phyloP scores from a whole-genome alignment of 2,797 vertebrate genomes.

The Hipposideros larvatus region DNA sequence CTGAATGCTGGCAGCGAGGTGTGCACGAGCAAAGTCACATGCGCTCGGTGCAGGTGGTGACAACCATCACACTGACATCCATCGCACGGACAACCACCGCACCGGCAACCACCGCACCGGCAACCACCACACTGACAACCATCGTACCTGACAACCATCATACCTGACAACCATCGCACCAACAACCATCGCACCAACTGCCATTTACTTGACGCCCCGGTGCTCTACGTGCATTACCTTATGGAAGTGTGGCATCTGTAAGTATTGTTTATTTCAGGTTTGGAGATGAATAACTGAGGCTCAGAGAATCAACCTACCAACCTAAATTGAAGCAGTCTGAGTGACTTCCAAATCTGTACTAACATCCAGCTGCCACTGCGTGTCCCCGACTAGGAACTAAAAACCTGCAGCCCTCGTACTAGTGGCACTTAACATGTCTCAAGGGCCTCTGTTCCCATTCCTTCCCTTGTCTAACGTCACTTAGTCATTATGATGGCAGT shows the following conservation, averaged over 20 bases:
- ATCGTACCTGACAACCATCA: too few species aligned
- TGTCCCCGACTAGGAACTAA: neutral
- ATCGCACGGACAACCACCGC: too few species aligned
- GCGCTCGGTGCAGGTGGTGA: neutral
- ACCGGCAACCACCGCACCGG: too few species aligned
- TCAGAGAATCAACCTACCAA: neutral
- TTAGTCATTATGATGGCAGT: fast-evolving
- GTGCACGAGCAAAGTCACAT: neutral
- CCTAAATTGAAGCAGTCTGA: fast-evolving
- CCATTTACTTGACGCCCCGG: neutral
- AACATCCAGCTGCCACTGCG: fast-evolving
- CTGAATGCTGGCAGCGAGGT: neutral
- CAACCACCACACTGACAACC: too few species aligned
- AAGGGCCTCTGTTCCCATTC: neutral
- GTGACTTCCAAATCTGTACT: neutral
- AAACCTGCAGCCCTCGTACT: fast-evolving
- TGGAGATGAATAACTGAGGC: neutral
- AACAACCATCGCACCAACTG: too few species aligned
- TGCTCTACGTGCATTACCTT: fast-evolving
- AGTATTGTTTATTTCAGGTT: neutral
- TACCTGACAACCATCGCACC: too few species aligned
- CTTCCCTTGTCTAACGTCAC: neutral
- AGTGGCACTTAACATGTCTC: fast-evolving
- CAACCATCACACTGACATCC: too few species aligned
- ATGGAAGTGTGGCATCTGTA: neutral